Evolutionary conservation across 2,797 vertebrate species (phyloP), one percentile per base, ranked within the genome.

Genomic region (Cynopterus sphinx): DNA sequence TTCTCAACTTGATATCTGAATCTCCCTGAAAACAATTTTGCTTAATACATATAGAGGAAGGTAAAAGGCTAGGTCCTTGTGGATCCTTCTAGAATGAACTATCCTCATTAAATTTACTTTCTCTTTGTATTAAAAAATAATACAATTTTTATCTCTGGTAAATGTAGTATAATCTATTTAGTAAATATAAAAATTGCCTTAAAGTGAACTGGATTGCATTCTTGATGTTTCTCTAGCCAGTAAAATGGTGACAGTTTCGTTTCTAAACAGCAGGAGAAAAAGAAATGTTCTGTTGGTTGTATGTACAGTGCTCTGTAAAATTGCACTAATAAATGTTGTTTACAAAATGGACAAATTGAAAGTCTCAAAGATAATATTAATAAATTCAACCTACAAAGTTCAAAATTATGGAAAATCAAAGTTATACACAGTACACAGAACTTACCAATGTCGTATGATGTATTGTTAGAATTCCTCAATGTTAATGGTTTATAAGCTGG

Each of bases 31-130:
- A 41, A 91, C 53, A 77, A 75, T 81, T 85, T 74, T 43, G 8
- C n/a, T 90, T 49, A 90, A 63, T 65, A 94, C 19, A 70, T 84
- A 68, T 3, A 12, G 57, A 89, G 33, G 83, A 89, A 90, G 9
- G 22, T 49, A 26, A 85, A 94, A 97, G 43, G 16, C 13, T 68
- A 88, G 28, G 39, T 81, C 63, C 55, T 51, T 49, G 36, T 49
- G 26, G 49, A 53, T 17, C 17, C 5, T 51, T n/a, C 31, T 49
- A 55, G 46, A 93, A 87, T 91, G 71, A 92, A n/a, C 15, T 67
- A 33, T 17, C 86, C 49, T 92, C 24, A 73, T 33, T 93, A 91
- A 92, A 93, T 86, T 92, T n/a, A 53, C 73, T 93, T 75, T 90
- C 43, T 91, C 36, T 96, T 63, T 77, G 17, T 68, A 82, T 19